Percentiles rank a stretch among this genome's conserved stretches.
These are phyloP conservation scores for Agrotis exclamationis DNA, from an alignment of 2,888 invertebrate genomes.

Conservation along the genomic window DNA sequence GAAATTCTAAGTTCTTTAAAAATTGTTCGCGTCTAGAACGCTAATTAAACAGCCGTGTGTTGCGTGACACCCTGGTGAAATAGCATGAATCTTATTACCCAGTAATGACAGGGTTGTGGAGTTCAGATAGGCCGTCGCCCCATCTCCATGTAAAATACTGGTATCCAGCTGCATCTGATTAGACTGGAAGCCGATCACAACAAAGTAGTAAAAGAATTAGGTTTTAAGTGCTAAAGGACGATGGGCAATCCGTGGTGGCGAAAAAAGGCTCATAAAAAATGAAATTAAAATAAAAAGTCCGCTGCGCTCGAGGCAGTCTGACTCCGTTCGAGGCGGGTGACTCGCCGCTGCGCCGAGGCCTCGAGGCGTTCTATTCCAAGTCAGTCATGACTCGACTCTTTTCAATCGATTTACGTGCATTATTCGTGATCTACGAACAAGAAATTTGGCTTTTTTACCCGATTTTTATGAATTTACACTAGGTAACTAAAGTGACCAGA, in stretches of 20 bases:
- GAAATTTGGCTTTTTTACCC: constrained; percentile 63
- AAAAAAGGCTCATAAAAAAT: constrained; percentile 24
- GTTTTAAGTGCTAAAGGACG: no score
- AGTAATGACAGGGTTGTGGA: no score
- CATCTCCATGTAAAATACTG: no score
- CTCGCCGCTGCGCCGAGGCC: constrained; percentile 52
- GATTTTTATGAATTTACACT: background rate
- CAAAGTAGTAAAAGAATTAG: no score
- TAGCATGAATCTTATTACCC: no score
- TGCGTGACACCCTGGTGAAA: no score
- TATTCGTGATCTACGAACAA: constrained; percentile 71
- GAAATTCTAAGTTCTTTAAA: no score
- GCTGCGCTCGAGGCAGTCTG: constrained; percentile 61
- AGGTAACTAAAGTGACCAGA: background rate
- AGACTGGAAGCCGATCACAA: no score
- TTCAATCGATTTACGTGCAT: constrained; percentile 30
- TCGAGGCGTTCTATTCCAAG: constrained; percentile 40
- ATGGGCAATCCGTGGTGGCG: background rate
- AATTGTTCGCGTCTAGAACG: no score
- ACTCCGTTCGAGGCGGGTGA: constrained; percentile 46
- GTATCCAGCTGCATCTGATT: no score
- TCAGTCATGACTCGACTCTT: background rate
- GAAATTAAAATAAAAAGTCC: constrained; percentile 29
- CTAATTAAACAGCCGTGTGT: no score
- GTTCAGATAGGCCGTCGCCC: no score